Evolutionary conservation across 2,797 vertebrate species (phyloP).

Genomic region (Chelonia mydas): DNA sequence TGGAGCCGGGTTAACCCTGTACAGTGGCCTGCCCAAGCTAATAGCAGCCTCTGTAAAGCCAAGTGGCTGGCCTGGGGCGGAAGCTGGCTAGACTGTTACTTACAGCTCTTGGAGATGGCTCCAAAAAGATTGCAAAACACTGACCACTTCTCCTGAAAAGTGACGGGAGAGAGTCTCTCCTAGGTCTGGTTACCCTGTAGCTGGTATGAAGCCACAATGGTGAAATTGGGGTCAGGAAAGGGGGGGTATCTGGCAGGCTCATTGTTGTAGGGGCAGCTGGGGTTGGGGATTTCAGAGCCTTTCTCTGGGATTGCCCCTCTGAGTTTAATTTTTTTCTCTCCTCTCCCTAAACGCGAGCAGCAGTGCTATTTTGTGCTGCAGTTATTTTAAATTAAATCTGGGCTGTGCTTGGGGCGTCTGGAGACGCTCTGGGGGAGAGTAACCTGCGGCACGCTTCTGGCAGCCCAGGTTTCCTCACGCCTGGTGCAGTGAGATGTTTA

Average conservation of each 20-base stretch:
- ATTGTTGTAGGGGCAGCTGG: background rate
- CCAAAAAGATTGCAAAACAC: background rate
- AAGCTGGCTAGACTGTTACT: background rate
- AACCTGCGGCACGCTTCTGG: conserved; percentile 47
- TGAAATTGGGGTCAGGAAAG: background rate
- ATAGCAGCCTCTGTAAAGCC: background rate
- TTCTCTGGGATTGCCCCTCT: conserved; percentile 65
- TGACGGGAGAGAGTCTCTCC: background rate
- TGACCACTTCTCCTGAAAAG: background rate
- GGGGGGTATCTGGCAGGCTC: conserved; percentile 7
- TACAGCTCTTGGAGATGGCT: background rate
- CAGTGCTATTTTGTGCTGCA: conserved; percentile 69
- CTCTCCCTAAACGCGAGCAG: conserved; percentile 64
- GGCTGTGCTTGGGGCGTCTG: conserved; percentile 67
- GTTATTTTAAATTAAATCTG: conserved; percentile 77
- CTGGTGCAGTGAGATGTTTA: background rate
- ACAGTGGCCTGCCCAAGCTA: too few species aligned
- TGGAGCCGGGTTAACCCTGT: too few species aligned
- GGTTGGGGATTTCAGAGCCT: conserved; percentile 66
- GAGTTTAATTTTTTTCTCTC: conserved; percentile 74
- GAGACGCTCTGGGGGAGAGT: conserved; percentile 47
- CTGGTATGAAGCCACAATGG: background rate
- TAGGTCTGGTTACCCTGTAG: background rate
- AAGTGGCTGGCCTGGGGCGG: background rate
- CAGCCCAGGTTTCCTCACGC: conserved; percentile 42